Conservation (phyloP, 2,888 invertebrate genomes). For the Nomada fabriciana region DNA sequence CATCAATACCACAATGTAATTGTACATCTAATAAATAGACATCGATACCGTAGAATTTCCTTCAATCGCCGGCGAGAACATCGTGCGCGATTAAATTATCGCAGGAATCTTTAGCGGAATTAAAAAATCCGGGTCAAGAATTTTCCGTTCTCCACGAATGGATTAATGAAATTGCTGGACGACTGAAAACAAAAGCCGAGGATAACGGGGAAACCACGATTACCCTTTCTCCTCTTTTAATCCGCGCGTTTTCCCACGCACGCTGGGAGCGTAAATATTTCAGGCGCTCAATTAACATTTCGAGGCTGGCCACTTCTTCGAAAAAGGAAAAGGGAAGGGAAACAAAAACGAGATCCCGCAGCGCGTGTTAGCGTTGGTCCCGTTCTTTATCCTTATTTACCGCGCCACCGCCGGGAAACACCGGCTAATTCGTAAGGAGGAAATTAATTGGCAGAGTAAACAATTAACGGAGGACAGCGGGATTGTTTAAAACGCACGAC, state of each 20-base stretch:
- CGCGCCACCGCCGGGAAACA: constrained; percentile 3
- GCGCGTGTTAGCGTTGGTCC: neutral
- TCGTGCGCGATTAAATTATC: too few species aligned
- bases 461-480: constrained; percentile 31
- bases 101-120: too few species aligned
- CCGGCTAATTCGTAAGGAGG: constrained; percentile 46
- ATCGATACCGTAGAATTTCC: too few species aligned
- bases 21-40: too few species aligned
- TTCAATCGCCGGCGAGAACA: too few species aligned
- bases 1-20: too few species aligned
- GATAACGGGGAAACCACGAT: neutral
- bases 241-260: too few species aligned
- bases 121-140: too few species aligned
- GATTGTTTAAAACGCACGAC: constrained; percentile 27
- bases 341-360: neutral
- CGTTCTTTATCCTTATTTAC: constrained; percentile 46
- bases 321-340: neutral
- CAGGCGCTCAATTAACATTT: constrained; percentile 53
- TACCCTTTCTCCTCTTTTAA: neutral
- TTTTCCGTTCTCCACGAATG: neutral
- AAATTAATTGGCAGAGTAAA: constrained; percentile 44
- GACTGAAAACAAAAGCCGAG: neutral
- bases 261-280: constrained; percentile 38
- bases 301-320: neutral
- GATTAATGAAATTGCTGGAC: constrained; percentile 22